A percentile compares a stretch with the other conserved stretches of the same genome.
Conservation (phyloP, 2,797 vertebrate species). For the Sebastes miniatus region DNA sequence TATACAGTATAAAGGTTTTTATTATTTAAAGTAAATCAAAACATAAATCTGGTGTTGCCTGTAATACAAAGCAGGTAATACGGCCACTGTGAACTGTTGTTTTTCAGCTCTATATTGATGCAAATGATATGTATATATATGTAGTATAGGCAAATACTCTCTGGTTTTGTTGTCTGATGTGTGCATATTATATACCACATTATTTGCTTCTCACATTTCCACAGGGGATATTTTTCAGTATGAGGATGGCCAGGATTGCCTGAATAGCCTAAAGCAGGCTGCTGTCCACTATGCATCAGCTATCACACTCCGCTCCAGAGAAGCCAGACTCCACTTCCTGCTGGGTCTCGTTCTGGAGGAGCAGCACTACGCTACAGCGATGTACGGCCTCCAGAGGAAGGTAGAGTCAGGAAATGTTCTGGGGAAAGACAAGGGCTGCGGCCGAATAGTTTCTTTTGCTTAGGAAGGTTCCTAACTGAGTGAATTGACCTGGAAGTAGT, state of each 20-base stretch:
- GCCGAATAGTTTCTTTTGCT: neutral
- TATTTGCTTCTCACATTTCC: neutral
- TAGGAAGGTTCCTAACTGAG: neutral
- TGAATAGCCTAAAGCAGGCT: constrained; percentile 69
- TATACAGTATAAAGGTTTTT: neutral
- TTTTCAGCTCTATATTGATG: neutral
- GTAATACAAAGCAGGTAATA: neutral
- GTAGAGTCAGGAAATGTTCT: constrained; percentile 26
- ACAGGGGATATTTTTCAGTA: constrained; percentile 57
- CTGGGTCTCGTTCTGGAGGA: constrained; percentile 75
- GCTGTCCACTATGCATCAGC: constrained; percentile 72
- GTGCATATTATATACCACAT: neutral
- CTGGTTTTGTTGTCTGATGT: neutral
- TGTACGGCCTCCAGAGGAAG: constrained; percentile 72
- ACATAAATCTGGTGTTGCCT: neutral
- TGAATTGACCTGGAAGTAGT: neutral
- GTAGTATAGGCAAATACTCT: neutral
- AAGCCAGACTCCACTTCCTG: constrained; percentile 73
- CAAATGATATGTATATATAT: neutral
- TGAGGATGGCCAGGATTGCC: constrained; percentile 54
- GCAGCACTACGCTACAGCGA: constrained; percentile 66
- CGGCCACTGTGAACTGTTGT: neutral
- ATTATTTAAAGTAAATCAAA: neutral
- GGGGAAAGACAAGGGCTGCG: neutral
- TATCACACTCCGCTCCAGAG: constrained; percentile 62